These are phyloP conservation scores for Rhyacichthys aspro DNA, from an alignment of 2,797 vertebrate species.

Conservation along the genomic window DNA sequence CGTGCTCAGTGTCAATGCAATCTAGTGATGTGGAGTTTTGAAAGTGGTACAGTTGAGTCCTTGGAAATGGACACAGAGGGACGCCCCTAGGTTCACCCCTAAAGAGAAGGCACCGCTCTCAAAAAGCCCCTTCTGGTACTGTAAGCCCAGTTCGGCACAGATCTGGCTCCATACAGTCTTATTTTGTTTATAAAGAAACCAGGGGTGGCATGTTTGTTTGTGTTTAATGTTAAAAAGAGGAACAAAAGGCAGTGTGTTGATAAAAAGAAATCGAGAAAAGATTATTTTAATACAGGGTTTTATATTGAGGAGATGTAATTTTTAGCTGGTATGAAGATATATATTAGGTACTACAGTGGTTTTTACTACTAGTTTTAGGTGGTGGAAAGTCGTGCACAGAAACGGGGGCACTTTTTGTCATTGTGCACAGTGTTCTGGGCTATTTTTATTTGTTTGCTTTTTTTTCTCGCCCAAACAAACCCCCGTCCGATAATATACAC, in stretches of 20 bases:
- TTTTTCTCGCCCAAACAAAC: conserved; percentile 1
- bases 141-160: conserved; percentile 53
- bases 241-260: conserved; percentile 65
- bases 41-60: conserved; percentile 50
- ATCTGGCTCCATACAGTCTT: conserved; percentile 52
- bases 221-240: conserved; percentile 45
- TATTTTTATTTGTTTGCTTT: conserved; percentile 1
- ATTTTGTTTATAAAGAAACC: conserved; percentile 31
- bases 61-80: conserved; percentile 38
- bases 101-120: conserved; percentile 58
- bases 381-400: conserved; percentile 61
- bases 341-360: conserved; percentile 79
- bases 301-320: conserved; percentile 69
- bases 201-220: conserved; percentile 34
- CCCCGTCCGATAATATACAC: conserved; percentile 37
- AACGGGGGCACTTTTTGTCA: conserved; percentile 43
- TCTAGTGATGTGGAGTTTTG: conserved; percentile 40
- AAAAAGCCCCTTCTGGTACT: conserved; percentile 47
- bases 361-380: conserved; percentile 65
- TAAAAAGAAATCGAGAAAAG: conserved; percentile 60
- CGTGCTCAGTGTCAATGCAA: conserved; percentile 54
- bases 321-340: conserved; percentile 78
- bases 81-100: conserved; percentile 48
- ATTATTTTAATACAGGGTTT: conserved; percentile 80
- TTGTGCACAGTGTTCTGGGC: conserved; percentile 46